Evolutionary conservation across 2,888 invertebrate species (phyloP).

Genomic region (Monoplex corrugatus): DNA sequence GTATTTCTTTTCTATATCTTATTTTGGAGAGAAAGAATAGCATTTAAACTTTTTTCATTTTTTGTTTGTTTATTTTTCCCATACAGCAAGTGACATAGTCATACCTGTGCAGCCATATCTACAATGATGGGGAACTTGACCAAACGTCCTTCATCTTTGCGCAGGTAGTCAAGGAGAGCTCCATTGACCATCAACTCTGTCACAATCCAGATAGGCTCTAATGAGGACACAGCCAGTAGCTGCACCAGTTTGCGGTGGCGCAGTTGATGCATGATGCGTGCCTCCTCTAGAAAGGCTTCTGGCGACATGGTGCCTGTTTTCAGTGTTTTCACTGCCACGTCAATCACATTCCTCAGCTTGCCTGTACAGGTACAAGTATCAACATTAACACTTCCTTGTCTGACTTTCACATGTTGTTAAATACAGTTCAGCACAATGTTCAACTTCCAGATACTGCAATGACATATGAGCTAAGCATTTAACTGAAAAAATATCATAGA

Average conservation of each 20-base stretch:
- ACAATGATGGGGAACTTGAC: conserved; percentile 91
- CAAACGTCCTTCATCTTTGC: conserved; percentile 91
- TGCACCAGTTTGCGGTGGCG: conserved; percentile 88
- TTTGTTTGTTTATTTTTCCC: too few species aligned
- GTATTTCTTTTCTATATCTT: too few species aligned
- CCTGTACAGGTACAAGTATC: conserved; percentile 75
- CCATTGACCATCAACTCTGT: conserved; percentile 98
- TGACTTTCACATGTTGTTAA: too few species aligned
- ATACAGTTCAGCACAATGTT: too few species aligned
- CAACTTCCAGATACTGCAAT: too few species aligned
- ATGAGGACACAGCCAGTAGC: conserved; percentile 92
- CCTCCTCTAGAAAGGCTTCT: conserved; percentile 96
- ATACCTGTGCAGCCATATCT: conserved; percentile 95
- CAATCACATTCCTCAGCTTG: conserved; percentile 96
- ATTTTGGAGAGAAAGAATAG: too few species aligned
- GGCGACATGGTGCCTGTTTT: conserved; percentile 97
- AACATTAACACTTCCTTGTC: too few species aligned
- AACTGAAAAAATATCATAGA: too few species aligned
- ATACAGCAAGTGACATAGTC: not conserved
- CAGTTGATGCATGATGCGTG: conserved; percentile 80
- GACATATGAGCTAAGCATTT: too few species aligned
- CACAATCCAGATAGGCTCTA: conserved; percentile 95
- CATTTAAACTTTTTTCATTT: too few species aligned
- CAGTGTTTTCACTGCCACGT: conserved; percentile 98
- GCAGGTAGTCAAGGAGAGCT: conserved; percentile 93